A percentile compares a stretch with the other conserved stretches of the same genome.
Conservation (phyloP, 2,888 invertebrate genomes). For the Nomada lathburiana region DNA sequence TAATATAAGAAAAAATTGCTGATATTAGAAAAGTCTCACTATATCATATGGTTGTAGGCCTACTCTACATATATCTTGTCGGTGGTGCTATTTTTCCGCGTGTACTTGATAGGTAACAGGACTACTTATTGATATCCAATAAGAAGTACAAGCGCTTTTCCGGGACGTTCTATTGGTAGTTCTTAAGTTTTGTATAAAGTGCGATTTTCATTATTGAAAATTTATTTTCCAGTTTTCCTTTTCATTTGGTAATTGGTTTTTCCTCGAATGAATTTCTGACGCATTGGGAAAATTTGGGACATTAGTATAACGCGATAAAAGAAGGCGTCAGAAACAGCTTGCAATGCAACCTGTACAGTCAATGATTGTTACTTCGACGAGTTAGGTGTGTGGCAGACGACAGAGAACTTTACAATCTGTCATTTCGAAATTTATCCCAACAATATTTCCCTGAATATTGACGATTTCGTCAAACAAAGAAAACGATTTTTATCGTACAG, state of each 20-base stretch:
- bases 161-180: conserved; percentile 25
- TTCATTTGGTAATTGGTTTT: conserved; percentile 15
- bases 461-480: not conserved
- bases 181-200: conserved; percentile 29
- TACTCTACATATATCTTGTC: too few relatives aligned
- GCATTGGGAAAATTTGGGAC: conserved; percentile 2
- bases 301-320: not conserved
- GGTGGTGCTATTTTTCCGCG: conserved; percentile 13
- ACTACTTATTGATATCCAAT: conserved; percentile 28
- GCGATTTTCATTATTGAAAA: conserved; percentile 42
- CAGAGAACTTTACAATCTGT: conserved; percentile 43
- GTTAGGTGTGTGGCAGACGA: conserved; percentile 45
- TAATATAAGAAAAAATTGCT: too few relatives aligned
- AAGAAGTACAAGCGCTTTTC: not conserved
- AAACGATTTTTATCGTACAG: not conserved
- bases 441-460: conserved; percentile 18
- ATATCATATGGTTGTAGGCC: too few relatives aligned
- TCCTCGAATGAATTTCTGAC: conserved; percentile 1
- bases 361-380: conserved; percentile 18
- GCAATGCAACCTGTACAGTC: conserved; percentile 3
- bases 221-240: conserved; percentile 29
- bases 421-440: conserved; percentile 29
- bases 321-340: conserved; percentile 1
- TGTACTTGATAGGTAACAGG: not conserved
- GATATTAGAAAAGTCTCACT: too few relatives aligned